Evolutionary conservation across 2,113 vertebrate species (phyloP).

Genomic region (Hylia prasina): DNA sequence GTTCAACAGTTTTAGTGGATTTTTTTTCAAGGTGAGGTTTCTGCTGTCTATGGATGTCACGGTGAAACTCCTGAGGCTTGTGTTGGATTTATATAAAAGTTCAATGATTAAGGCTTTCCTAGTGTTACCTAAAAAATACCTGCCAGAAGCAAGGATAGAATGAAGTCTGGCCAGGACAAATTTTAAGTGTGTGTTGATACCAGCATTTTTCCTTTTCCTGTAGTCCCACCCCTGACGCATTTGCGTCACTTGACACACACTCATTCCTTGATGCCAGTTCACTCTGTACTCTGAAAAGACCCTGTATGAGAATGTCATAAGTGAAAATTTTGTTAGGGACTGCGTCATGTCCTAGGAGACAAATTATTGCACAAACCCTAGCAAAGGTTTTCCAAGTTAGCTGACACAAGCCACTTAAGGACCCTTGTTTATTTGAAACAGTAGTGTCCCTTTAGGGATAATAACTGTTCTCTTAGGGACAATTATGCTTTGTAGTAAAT

Average conservation of each 20-base stretch:
- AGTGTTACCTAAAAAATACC: background rate
- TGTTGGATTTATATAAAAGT: background rate
- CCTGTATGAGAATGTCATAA: accelerated
- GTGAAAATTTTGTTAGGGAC: background rate
- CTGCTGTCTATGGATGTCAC: background rate
- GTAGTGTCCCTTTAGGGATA: background rate
- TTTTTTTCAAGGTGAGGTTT: background rate
- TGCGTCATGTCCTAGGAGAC: background rate
- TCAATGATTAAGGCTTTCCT: background rate
- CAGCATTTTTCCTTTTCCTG: background rate
- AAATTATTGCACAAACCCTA: background rate
- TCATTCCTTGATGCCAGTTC: background rate
- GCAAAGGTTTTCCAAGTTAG: background rate
- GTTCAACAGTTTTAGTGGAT: background rate
- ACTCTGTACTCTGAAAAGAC: background rate
- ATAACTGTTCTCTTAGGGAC: background rate
- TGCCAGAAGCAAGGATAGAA: background rate
- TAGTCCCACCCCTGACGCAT: background rate
- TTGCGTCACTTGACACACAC: background rate
- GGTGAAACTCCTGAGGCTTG: background rate
- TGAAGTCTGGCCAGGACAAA: background rate
- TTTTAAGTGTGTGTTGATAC: background rate
- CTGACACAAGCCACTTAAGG: background rate
- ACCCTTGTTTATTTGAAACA: background rate
- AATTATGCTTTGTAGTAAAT: background rate